Percentiles rank a stretch among this genome's conserved stretches.
phyloP scores from a whole-genome alignment of 2,888 invertebrate species.

The Sthenelais limicola region DNA sequence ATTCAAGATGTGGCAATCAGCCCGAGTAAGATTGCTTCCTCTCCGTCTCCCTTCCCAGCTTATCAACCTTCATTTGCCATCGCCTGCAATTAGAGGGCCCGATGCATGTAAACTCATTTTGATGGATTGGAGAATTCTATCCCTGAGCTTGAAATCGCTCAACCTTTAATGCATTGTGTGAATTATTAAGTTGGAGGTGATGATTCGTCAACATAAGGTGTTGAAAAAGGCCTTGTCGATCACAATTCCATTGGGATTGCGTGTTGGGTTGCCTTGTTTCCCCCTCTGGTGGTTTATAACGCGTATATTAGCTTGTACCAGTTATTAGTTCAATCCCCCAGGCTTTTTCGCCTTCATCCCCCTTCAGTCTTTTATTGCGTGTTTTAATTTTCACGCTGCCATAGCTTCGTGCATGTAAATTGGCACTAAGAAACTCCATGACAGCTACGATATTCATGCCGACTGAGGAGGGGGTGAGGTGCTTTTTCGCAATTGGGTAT shows the following conservation, averaged over 20 bases:
- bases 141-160: slow-evolving; percentile 30
- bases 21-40: slow-evolving; percentile 32
- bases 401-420: slow-evolving; percentile 3
- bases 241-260: slow-evolving; percentile 33
- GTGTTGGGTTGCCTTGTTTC: slow-evolving; percentile 21
- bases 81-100: slow-evolving; percentile 27
- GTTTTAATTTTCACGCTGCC: slow-evolving; percentile 35
- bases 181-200: slow-evolving; percentile 29
- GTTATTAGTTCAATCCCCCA: slow-evolving; percentile 36
- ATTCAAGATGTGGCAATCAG: slow-evolving; percentile 39
- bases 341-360: slow-evolving; percentile 4
- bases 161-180: slow-evolving; percentile 29
- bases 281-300: slow-evolving; percentile 12
- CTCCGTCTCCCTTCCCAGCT: slow-evolving; percentile 2
- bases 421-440: too few species aligned
- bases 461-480: too few species aligned
- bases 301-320: slow-evolving; percentile 37
- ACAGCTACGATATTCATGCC: too few species aligned
- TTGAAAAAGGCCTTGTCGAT: slow-evolving; percentile 28
- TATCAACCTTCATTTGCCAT: slow-evolving; percentile 33
- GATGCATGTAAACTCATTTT: slow-evolving; percentile 29
- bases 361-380: slow-evolving; percentile 21
- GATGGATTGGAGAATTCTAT: slow-evolving; percentile 33
- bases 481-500: background rate
- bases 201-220: slow-evolving; percentile 1